Conservation (phyloP, 2,888 invertebrate genomes). For the Morpho achilles region DNA sequence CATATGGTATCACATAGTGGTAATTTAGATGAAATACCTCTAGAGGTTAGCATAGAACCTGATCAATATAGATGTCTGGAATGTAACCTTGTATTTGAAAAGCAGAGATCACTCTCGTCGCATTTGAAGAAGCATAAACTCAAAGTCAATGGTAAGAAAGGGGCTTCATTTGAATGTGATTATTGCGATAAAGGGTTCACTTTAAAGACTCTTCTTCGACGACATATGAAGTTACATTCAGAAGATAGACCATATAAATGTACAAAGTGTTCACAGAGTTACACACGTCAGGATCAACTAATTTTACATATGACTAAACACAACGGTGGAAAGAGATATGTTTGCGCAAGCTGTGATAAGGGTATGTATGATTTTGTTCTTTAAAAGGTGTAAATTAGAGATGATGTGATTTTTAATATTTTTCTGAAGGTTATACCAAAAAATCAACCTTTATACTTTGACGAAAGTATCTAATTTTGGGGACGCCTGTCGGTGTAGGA, state of each 20-base stretch:
- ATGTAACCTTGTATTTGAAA: conserved; percentile 74
- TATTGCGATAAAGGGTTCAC: conserved; percentile 65
- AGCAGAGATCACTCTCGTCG: conserved; percentile 67
- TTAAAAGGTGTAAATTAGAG: too few relatives aligned
- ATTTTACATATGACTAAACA: conserved; percentile 79
- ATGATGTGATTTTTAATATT: too few relatives aligned
- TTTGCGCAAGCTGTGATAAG: conserved; percentile 80
- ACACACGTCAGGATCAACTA: conserved; percentile 77
- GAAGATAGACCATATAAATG: conserved; percentile 75
- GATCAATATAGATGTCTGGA: conserved; percentile 61
- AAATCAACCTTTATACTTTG: too few relatives aligned
- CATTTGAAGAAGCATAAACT: conserved; percentile 55
- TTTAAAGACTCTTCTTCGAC: conserved; percentile 54
- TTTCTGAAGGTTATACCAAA: too few relatives aligned
- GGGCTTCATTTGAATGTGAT: conserved; percentile 60
- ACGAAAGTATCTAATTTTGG: too few relatives aligned
- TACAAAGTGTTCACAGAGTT: conserved; percentile 76
- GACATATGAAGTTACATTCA: conserved; percentile 76
- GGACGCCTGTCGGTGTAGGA: too few relatives aligned
- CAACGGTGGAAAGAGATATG: conserved; percentile 75
- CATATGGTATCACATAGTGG: conserved; percentile 4
- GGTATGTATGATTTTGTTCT: conserved; percentile 42
- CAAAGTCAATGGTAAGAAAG: conserved; percentile 39
- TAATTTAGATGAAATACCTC: conserved; percentile 9
- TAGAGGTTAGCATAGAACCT: conserved; percentile 34